Conservation (phyloP, 2,888 invertebrate genomes). For the Syritta pipiens region DNA sequence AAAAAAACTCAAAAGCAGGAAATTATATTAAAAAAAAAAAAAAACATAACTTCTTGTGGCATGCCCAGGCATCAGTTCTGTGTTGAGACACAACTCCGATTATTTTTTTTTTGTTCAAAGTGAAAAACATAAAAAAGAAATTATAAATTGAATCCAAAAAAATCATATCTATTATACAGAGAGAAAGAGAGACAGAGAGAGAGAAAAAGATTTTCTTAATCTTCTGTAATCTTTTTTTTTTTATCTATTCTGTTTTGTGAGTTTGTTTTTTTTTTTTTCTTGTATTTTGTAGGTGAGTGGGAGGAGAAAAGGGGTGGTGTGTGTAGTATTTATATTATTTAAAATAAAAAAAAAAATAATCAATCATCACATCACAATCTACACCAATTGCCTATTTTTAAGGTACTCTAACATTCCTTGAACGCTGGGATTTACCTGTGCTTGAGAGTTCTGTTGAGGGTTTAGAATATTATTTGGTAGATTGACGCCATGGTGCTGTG, state of each 20-base stretch:
- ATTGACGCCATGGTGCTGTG: slow-evolving; percentile 74
- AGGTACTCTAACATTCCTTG: slow-evolving; percentile 78
- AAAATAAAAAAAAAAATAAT: slow-evolving; percentile 29
- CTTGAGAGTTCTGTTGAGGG: slow-evolving; percentile 76
- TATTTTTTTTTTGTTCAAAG: no score
- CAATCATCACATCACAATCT: slow-evolving; percentile 69
- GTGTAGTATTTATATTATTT: slow-evolving; percentile 40
- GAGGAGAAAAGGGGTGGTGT: neutral
- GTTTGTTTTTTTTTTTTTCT: no score
- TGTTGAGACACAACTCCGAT: no score
- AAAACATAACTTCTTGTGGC: slow-evolving; percentile 1
- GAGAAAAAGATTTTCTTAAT: neutral
- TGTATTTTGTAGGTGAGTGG: neutral
- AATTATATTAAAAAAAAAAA: slow-evolving; percentile 26
- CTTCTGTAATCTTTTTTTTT: slow-evolving; percentile 1
- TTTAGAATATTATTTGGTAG: slow-evolving; percentile 76
- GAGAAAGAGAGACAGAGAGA: no score
- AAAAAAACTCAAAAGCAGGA: slow-evolving; percentile 34
- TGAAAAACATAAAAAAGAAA: no score
- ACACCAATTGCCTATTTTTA: slow-evolving; percentile 76
- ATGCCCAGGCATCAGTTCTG: no score
- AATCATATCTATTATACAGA: no score
- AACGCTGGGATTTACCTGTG: slow-evolving; percentile 77
- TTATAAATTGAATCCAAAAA: no score
- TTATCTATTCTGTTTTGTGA: slow-evolving; percentile 2